Conservation (phyloP, 1,140 invertebrate genomes). For the Acromyrmex echinatior region DNA sequence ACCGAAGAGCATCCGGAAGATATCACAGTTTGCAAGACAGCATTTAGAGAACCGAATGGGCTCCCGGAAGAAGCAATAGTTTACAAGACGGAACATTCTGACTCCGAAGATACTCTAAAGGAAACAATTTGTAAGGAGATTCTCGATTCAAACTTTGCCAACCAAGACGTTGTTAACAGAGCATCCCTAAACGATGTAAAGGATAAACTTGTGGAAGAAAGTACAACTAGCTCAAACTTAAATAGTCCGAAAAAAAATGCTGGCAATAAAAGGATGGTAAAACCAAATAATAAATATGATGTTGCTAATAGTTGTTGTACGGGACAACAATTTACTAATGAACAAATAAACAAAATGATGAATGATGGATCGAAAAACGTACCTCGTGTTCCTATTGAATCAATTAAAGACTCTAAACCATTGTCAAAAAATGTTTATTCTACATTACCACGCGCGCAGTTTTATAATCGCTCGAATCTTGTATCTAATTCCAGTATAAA, state of each 20-base stretch:
- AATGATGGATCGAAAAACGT: background rate
- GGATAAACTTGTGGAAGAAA: slow-evolving; percentile 10
- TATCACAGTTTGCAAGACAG: slow-evolving; percentile 32
- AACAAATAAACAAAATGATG: background rate
- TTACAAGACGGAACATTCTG: background rate
- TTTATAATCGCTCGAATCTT: background rate
- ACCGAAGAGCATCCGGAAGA: background rate
- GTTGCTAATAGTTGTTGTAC: background rate
- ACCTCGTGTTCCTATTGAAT: background rate
- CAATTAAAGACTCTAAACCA: background rate
- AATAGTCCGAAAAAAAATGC: background rate
- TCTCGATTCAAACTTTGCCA: slow-evolving; percentile 20
- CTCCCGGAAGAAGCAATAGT: slow-evolving; percentile 28
- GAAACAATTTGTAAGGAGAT: slow-evolving; percentile 53
- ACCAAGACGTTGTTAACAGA: background rate
- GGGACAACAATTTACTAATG: background rate
- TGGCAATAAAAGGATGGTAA: background rate
- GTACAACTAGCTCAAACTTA: background rate
- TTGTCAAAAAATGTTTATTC: background rate
- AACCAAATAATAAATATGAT: background rate
- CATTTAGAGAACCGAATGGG: slow-evolving; percentile 12
- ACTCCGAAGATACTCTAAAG: slow-evolving; percentile 11
- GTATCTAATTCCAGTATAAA: background rate
- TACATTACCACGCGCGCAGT: background rate
- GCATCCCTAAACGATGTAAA: slow-evolving; percentile 10